phyloP scores from a whole-genome alignment of 2,888 invertebrate species.

The Ischnus inquisitorius region DNA sequence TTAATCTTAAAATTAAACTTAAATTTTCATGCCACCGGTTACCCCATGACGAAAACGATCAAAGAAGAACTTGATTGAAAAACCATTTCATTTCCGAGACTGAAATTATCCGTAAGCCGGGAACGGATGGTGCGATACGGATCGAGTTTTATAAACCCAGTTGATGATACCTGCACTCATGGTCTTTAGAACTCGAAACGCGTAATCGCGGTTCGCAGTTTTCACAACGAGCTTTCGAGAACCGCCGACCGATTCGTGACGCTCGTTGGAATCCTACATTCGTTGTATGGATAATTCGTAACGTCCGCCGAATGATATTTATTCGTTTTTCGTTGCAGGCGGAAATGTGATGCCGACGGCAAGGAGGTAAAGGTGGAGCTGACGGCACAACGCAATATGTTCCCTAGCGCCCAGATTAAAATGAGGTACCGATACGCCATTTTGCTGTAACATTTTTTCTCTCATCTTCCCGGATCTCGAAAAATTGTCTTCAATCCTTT shows the following conservation, averaged over 20 bases:
- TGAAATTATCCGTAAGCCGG: neutral
- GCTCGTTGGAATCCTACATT: too few relatives aligned
- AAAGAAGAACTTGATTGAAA: slow-evolving; percentile 21
- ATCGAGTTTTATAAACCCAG: neutral
- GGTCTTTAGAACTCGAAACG: neutral
- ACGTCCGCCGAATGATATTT: neutral
- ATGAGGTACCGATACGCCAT: slow-evolving; percentile 80
- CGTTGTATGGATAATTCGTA: too few relatives aligned
- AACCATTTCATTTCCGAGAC: slow-evolving; percentile 10
- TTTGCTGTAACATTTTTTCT: too few relatives aligned
- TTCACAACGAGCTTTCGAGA: too few relatives aligned
- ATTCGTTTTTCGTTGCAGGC: slow-evolving; percentile 80
- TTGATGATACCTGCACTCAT: neutral
- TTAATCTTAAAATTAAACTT: too few relatives aligned
- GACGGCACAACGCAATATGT: slow-evolving; percentile 85
- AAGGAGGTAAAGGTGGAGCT: slow-evolving; percentile 84
- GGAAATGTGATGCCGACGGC: slow-evolving; percentile 85
- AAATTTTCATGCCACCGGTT: slow-evolving; percentile 10
- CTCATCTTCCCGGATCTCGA: too few relatives aligned
- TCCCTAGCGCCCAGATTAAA: slow-evolving; percentile 85
- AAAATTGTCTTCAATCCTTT: too few relatives aligned
- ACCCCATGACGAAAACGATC: slow-evolving; percentile 6
- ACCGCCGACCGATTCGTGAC: too few relatives aligned
- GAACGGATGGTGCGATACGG: too few relatives aligned
- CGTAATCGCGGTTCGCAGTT: neutral